These are phyloP conservation scores for Hirudo medicinalis DNA, from an alignment of 1,140 invertebrate genomes.

Conservation along the genomic window DNA sequence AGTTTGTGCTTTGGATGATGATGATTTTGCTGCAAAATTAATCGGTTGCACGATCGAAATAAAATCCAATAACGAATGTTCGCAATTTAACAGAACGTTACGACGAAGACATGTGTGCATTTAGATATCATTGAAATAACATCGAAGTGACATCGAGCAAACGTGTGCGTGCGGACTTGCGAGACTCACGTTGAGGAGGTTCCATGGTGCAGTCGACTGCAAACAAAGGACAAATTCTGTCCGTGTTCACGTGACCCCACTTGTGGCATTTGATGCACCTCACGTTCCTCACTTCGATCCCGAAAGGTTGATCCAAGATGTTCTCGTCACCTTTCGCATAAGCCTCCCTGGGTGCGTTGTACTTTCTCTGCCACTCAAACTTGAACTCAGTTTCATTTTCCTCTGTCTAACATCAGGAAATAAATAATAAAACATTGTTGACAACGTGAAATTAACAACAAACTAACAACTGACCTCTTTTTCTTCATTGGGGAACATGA, in stretches of 20 bases:
- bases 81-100: not conserved
- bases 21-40: conserved; percentile 1
- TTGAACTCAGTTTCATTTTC: conserved; percentile 92
- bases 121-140: not conserved
- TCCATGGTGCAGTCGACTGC: conserved; percentile 37
- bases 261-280: conserved; percentile 96
- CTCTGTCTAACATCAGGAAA: conserved; percentile 48
- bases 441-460: not conserved
- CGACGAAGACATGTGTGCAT: not conserved
- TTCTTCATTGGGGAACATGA: conserved; percentile 6
- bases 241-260: conserved; percentile 99
- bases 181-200: conserved; percentile 33
- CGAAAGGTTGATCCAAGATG: conserved; percentile 95
- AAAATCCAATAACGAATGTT: not conserved
- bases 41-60: not conserved
- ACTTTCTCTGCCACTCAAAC: conserved; percentile 98
- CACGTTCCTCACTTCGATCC: conserved; percentile 86
- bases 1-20: not conserved
- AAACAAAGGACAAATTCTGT: conserved; percentile 86
- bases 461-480: not conserved
- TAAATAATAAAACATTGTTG: not conserved
- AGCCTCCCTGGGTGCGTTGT: conserved; percentile 87
- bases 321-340: conserved; percentile 89
- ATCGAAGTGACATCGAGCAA: not conserved
- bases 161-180: not conserved